Conservation (phyloP, 2,797 vertebrate species). For the Eospalax fontanierii region DNA sequence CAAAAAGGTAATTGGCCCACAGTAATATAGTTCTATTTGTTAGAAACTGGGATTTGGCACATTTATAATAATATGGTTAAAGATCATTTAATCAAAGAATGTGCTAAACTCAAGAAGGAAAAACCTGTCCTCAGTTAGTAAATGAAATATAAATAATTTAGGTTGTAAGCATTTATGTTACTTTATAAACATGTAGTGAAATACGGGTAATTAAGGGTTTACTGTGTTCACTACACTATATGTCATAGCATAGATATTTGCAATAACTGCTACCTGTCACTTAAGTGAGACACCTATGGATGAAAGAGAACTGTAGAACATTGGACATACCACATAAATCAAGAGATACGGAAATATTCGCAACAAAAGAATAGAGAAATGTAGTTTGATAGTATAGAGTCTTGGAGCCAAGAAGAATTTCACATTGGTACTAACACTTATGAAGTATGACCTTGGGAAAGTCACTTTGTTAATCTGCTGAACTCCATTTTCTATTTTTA, state of each 20-base stretch:
- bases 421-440: neutral
- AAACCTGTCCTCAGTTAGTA: neutral
- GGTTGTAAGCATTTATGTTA: neutral
- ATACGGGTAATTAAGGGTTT: neutral
- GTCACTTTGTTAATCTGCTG: neutral
- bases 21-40: conserved; percentile 1
- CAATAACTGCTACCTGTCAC: neutral
- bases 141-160: conserved; percentile 30
- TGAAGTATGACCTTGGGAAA: neutral
- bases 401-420: neutral
- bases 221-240: neutral
- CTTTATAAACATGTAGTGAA: neutral
- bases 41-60: conserved; percentile 53
- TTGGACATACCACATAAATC: neutral
- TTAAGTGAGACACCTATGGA: neutral
- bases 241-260: neutral
- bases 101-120: conserved; percentile 6
- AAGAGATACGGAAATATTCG: neutral
- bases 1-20: neutral
- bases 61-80: conserved; percentile 20
- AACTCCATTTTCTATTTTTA: neutral
- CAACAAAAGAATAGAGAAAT: neutral
- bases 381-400: neutral
- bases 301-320: neutral
- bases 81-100: neutral